Evolutionary conservation across 2,888 invertebrate genomes (phyloP).

Genomic region (Callimorpha dominula): DNA sequence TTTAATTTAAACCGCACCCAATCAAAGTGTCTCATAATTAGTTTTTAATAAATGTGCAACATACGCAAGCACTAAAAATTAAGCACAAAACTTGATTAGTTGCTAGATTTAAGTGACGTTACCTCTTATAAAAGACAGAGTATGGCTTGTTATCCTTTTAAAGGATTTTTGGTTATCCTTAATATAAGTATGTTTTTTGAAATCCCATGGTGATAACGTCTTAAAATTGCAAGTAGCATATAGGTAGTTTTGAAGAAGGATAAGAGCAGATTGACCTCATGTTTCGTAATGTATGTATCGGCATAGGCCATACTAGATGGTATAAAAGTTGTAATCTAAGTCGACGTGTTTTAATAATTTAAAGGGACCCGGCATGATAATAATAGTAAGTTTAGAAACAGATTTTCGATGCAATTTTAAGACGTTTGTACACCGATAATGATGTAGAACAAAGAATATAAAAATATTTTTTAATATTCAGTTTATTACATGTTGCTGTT

Average conservation of each 20-base stretch:
- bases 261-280: conserved; percentile 6
- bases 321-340: conserved; percentile 10
- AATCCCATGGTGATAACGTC: conserved; percentile 44
- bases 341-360: conserved; percentile 18
- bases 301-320: neutral
- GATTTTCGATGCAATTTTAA: conserved; percentile 38
- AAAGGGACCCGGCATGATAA: conserved; percentile 50
- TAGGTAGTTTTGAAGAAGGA: conserved; percentile 29
- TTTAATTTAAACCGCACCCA: conserved; percentile 24
- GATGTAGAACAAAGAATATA: conserved; percentile 70
- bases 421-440: conserved; percentile 33
- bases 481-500: conserved; percentile 78
- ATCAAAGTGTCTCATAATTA: conserved; percentile 25
- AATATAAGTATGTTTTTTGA: conserved; percentile 74
- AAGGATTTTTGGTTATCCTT: conserved; percentile 79
- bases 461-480: conserved; percentile 77
- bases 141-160: conserved; percentile 84
- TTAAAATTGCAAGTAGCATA: conserved; percentile 34
- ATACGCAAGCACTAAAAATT: conserved; percentile 68
- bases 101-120: conserved; percentile 72
- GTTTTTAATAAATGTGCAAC: conserved; percentile 57
- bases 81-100: conserved; percentile 69
- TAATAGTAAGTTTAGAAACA: conserved; percentile 51
- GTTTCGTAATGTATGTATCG: neutral
- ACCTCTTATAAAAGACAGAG: conserved; percentile 81